phyloP scores from a whole-genome alignment of 2,797 vertebrate genomes.

The Hypotaenidia philippensis region DNA sequence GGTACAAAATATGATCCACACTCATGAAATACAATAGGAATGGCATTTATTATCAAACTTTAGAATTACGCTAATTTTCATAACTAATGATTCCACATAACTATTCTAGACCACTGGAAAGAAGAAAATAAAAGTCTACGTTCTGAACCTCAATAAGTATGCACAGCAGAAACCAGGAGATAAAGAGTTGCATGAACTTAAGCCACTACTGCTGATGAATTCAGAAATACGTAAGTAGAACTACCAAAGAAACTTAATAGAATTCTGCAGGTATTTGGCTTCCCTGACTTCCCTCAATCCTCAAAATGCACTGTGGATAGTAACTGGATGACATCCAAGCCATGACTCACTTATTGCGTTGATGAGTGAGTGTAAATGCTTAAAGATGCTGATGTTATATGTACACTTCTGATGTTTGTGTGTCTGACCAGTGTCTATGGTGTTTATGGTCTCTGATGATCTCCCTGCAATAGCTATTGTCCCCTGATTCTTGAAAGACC shows the following conservation, averaged over 20 bases:
- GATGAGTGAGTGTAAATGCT: background rate
- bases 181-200: background rate
- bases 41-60: background rate
- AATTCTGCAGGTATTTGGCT: background rate
- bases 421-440: background rate
- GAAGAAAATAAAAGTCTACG: background rate
- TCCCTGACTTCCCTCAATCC: background rate
- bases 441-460: background rate
- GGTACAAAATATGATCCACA: background rate
- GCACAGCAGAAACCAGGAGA: background rate
- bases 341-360: background rate
- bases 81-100: background rate
- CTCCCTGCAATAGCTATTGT: background rate
- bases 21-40: background rate
- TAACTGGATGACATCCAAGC: background rate
- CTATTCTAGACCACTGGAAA: background rate
- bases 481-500: background rate
- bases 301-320: background rate
- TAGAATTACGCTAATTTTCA: background rate
- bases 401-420: accelerated
- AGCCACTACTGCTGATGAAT: background rate
- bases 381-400: background rate
- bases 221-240: background rate
- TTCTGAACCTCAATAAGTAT: background rate
- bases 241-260: background rate